A percentile compares a stretch with the other conserved stretches of the same genome.
phyloP scores from a whole-genome alignment of 2,113 vertebrate species.

The Delphinapterus leucas region DNA sequence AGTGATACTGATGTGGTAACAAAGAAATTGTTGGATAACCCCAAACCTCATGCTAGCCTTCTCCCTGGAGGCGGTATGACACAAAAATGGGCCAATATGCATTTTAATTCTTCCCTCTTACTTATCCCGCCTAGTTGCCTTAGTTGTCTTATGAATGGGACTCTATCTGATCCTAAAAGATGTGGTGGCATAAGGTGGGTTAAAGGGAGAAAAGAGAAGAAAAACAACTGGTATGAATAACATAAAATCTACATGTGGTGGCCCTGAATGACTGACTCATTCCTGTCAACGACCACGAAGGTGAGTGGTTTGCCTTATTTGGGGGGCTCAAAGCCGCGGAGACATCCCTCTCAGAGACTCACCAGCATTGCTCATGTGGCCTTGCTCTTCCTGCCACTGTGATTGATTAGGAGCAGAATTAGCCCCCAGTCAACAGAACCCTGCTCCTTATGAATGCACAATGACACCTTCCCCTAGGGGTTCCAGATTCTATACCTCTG shows the following conservation, averaged over 20 bases:
- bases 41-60: not conserved
- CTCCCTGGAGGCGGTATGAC: not conserved
- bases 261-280: not conserved
- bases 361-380: constrained; percentile 68
- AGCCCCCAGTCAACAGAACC: not conserved
- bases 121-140: not conserved
- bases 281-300: not conserved
- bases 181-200: not conserved
- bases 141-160: not conserved
- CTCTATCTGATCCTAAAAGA: not conserved
- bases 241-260: not conserved
- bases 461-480: not conserved
- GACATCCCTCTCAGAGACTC: constrained; percentile 45
- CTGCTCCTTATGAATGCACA: constrained; percentile 41
- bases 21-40: not conserved
- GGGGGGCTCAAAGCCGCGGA: not conserved
- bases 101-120: not conserved
- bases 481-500: constrained; percentile 60
- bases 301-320: not conserved
- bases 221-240: not conserved
- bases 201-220: not conserved
- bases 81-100: rapidly evolving
- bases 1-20: not conserved
- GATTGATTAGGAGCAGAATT: not conserved
- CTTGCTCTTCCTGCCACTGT: not conserved